These are phyloP conservation scores for Drosophila barbarae DNA, from an alignment of 2,888 invertebrate genomes.

Conservation along the genomic window DNA sequence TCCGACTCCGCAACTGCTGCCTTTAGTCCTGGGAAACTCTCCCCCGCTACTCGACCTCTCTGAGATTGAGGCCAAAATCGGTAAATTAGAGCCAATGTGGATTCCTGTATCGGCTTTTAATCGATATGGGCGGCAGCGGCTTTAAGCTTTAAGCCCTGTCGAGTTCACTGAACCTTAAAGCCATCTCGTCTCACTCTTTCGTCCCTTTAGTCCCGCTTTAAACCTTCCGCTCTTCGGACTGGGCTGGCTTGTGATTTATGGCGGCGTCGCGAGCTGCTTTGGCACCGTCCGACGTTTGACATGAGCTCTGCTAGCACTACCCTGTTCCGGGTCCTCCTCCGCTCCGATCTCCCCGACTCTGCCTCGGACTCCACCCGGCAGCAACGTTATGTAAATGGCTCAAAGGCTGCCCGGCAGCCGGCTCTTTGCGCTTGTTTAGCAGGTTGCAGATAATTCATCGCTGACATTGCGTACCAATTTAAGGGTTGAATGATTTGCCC, in stretches of 20 bases:
- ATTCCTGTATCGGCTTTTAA: conserved; percentile 12
- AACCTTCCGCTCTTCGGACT: conserved; percentile 9
- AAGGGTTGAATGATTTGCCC: conserved; percentile 72
- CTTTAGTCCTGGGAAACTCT: conserved; percentile 12
- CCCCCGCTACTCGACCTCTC: conserved; percentile 11
- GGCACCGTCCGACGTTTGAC: conserved; percentile 75
- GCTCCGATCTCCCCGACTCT: background rate
- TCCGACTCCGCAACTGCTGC: conserved; percentile 46
- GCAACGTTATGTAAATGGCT: conserved; percentile 59
- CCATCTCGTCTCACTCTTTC: background rate
- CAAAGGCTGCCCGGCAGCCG: conserved; percentile 43
- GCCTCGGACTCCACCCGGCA: conserved; percentile 8
- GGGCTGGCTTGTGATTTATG: conserved; percentile 67
- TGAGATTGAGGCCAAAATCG: conserved; percentile 9
- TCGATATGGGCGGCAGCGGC: conserved; percentile 21
- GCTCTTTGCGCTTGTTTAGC: conserved; percentile 65
- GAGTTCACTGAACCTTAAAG: conserved; percentile 57
- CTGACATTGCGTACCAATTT: conserved; percentile 76
- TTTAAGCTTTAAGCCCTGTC: conserved; percentile 12
- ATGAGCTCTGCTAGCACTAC: conserved; percentile 58
- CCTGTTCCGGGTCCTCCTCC: conserved; percentile 3
- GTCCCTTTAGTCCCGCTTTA: background rate
- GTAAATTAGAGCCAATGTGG: conserved; percentile 30
- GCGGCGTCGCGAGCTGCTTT: conserved; percentile 65
- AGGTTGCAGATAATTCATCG: conserved; percentile 76